These are phyloP conservation scores for Malurus alboscapulatus DNA, from an alignment of 2,113 vertebrate genomes.

Conservation along the genomic window DNA sequence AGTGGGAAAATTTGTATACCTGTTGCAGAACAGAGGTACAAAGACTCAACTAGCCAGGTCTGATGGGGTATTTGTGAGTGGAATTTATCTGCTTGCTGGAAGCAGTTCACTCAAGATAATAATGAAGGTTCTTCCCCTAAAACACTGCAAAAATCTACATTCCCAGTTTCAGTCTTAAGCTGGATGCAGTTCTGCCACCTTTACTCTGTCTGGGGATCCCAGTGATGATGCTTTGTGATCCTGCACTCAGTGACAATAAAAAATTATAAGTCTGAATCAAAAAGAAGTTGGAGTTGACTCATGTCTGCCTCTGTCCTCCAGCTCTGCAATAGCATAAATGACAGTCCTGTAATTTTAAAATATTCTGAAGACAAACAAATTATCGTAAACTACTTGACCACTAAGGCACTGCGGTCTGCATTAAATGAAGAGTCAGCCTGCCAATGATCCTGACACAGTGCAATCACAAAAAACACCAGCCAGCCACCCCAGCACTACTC, in stretches of 20 bases:
- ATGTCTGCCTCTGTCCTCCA: neutral
- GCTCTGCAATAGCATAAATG: neutral
- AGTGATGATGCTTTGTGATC: neutral
- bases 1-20: neutral
- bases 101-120: neutral
- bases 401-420: neutral
- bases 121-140: neutral
- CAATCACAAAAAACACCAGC: neutral
- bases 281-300: neutral
- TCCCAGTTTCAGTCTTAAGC: neutral
- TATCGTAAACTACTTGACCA: neutral
- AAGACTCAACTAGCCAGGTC: neutral
- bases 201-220: neutral
- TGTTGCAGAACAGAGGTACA: neutral
- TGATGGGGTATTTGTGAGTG: neutral
- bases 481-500: neutral
- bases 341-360: neutral
- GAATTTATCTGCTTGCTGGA: neutral
- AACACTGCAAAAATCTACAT: neutral
- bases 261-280: neutral
- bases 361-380: neutral
- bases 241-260: neutral
- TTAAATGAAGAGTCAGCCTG: neutral
- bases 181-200: neutral
- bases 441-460: neutral